A percentile compares a stretch with the other conserved stretches of the same genome.
Evolutionary conservation across 2,888 invertebrate genomes (phyloP).

Genomic region (Ctenicera cuprea): DNA sequence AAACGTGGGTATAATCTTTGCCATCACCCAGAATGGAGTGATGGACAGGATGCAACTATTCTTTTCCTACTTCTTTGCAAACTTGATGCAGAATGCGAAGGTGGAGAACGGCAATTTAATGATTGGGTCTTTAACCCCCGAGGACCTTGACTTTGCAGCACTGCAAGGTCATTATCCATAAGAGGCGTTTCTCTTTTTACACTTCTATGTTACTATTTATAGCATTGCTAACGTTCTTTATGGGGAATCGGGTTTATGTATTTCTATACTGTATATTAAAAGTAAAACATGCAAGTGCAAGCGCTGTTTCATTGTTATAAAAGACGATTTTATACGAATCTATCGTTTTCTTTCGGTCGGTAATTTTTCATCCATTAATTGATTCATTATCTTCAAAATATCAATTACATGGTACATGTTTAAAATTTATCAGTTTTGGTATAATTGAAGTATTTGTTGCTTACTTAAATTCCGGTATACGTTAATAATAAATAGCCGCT

Average conservation of each 20-base stretch:
- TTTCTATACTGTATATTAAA: no score
- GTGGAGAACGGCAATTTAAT: slow-evolving; percentile 33
- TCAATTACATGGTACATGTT: no score
- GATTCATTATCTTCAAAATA: no score
- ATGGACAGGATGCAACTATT: neutral
- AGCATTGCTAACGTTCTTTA: slow-evolving; percentile 22
- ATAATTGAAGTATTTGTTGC: no score
- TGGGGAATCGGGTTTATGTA: neutral
- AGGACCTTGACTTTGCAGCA: slow-evolving; percentile 46
- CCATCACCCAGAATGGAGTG: neutral
- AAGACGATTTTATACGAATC: no score
- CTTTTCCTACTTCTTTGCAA: neutral
- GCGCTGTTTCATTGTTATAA: no score
- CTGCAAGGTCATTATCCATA: slow-evolving; percentile 43
- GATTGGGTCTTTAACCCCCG: slow-evolving; percentile 48
- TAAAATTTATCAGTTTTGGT: no score
- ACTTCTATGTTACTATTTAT: slow-evolving; percentile 35
- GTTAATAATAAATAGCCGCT: no score
- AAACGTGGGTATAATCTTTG: neutral
- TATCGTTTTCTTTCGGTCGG: no score
- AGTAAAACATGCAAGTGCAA: no score
- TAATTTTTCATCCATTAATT: no score
- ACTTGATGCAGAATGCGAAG: slow-evolving; percentile 21
- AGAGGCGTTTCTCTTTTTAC: slow-evolving; percentile 27
- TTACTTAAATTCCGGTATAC: no score